Base-by-base conservation (phyloP, 2,797 vertebrate species). In the Danio choprae region DNA sequence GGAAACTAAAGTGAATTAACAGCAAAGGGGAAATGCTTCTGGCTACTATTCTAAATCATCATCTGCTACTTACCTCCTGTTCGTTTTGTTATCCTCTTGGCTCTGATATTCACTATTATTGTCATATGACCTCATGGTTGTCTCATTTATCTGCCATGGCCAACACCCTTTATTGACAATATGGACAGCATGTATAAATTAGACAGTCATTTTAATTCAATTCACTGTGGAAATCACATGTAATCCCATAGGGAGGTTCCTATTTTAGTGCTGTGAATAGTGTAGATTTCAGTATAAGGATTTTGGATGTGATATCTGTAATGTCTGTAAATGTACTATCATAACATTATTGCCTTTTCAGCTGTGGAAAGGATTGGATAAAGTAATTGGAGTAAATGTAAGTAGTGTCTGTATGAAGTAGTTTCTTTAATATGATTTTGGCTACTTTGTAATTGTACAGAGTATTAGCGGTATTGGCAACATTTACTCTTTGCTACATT, bases 101-200 rank as follows among this genome's bases (percentile, higher is more conserved):
- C 20, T 43, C 48, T 53, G 12, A 29, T 38, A 43, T 56, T 74
- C 7, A 40, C 40, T 10, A 38, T 12, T n/a, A 41, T 44, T 70
- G 22, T 60, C 13, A n/a, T 40, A 58, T 56, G 38, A 75, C 64
- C 36, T 74, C 36, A 51, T 9, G 18, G 20, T 60, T 69, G 18
- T 74, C 48, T n/a, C 29, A 41, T 67, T 81, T 53, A 44, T 71
- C 22, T 50, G 51, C 38, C 51, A 55, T 48, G 56, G 44, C n/a
- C 53, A 18, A 22, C 58, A 41, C 77, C 65, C 40, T 77, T 75
- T 82, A 78, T 69, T 86, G 71, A 50, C 79, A 80, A 68, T 87
- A 74, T 78, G 43, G 71, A 62, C 43, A 50, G 46, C 84, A 90
- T 73, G 86, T 89, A 89, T 88, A 87, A 86, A 90, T 74, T 55